phyloP scores from a whole-genome alignment of 1,140 invertebrate genomes.

The Drosophila funebris region DNA sequence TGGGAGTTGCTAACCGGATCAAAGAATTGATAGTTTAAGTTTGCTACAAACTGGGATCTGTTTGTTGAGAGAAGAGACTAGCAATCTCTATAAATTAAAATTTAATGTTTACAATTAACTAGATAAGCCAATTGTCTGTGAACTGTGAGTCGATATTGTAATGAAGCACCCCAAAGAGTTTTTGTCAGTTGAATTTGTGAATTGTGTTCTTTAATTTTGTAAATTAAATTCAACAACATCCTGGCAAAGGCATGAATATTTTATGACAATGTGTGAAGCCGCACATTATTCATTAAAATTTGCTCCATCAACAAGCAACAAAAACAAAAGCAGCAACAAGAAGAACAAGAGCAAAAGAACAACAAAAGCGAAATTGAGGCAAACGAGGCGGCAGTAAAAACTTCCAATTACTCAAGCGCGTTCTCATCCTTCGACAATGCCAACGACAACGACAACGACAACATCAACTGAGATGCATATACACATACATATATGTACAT shows the following conservation, averaged over 20 bases:
- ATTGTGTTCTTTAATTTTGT: constrained; percentile 6
- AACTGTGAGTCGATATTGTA: no score
- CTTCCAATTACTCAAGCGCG: constrained; percentile 76
- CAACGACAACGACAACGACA: constrained; percentile 25
- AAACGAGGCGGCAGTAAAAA: constrained; percentile 80
- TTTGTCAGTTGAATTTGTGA: neutral
- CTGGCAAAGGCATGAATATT: constrained; percentile 59
- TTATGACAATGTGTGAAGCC: constrained; percentile 73
- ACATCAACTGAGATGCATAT: constrained; percentile 25
- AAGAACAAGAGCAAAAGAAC: constrained; percentile 26
- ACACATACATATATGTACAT: constrained; percentile 11
- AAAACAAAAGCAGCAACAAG: constrained; percentile 9
- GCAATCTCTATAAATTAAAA: neutral
- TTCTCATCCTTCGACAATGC: constrained; percentile 28
- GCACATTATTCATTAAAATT: constrained; percentile 81
- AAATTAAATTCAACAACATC: constrained; percentile 29
- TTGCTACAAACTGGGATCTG: no score
- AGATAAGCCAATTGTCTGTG: no score
- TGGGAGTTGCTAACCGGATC: neutral
- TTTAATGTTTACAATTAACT: neutral
- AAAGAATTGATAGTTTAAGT: neutral
- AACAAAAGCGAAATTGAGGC: constrained; percentile 62
- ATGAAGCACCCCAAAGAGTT: no score
- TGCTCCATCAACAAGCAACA: constrained; percentile 64
- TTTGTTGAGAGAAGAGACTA: neutral